These are phyloP conservation scores for Prenolepis imparis DNA, from an alignment of 2,888 invertebrate genomes.

Conservation along the genomic window DNA sequence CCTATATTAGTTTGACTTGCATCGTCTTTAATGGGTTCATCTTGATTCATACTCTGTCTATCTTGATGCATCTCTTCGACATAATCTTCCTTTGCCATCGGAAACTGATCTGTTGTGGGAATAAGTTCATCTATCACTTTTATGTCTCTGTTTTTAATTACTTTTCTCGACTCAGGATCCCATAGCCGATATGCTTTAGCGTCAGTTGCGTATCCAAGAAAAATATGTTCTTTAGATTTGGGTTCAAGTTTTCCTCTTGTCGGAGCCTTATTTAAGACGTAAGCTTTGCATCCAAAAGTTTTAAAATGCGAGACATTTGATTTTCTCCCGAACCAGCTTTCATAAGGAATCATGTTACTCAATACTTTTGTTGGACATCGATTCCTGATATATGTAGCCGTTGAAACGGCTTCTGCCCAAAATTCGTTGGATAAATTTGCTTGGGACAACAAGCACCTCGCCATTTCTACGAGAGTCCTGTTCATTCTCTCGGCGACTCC, in stretches of 20 bases:
- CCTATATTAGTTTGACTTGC: background rate
- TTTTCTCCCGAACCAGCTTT: slow-evolving; percentile 3
- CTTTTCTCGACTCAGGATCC: background rate
- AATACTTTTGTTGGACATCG: background rate
- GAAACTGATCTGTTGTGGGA: background rate
- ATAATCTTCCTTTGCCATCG: background rate
- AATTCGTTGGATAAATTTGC: background rate
- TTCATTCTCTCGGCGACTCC: background rate
- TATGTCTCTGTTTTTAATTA: background rate
- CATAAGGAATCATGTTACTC: background rate
- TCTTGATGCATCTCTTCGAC: background rate
- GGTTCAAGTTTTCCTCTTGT: background rate
- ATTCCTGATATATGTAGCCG: background rate
- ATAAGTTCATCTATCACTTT: background rate
- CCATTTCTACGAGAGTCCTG: background rate
- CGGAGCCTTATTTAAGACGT: background rate
- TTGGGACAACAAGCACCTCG: background rate
- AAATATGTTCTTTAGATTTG: background rate
- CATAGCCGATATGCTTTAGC: background rate
- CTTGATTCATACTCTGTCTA: background rate
- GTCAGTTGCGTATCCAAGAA: background rate
- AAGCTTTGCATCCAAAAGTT: background rate
- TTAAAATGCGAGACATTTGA: background rate
- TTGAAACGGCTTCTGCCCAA: background rate
- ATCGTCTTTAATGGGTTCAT: background rate